A percentile compares a stretch with the other conserved stretches of the same genome.
Evolutionary conservation across 2,113 vertebrate genomes (phyloP).

Genomic region (Corydoras maculifer): DNA sequence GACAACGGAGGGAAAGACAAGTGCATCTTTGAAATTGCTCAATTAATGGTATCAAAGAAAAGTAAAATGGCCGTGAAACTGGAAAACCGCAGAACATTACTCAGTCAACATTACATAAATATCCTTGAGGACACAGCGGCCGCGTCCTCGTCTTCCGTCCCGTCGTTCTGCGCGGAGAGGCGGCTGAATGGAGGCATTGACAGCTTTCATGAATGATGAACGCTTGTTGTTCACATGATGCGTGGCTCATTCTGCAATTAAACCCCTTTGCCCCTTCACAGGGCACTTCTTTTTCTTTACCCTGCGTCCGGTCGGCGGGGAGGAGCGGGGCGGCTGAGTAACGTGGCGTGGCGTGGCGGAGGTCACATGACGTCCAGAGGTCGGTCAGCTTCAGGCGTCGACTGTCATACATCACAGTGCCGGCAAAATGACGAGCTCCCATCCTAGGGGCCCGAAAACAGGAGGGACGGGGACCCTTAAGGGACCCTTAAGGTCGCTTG

Average conservation of each 20-base stretch:
- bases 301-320: no score
- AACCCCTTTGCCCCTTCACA: constrained; percentile 18
- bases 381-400: constrained; percentile 15
- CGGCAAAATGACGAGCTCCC: no score
- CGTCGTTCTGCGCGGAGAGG: constrained; percentile 23
- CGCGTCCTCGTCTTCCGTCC: constrained; percentile 22
- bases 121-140: constrained; percentile 46
- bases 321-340: constrained; percentile 1
- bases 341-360: constrained; percentile 25
- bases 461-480: no score
- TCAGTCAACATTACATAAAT: constrained; percentile 54
- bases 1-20: constrained; percentile 28
- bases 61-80: constrained; percentile 37
- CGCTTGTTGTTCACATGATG: constrained; percentile 32
- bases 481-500: no score
- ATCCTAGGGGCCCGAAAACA: no score
- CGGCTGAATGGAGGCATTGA: constrained; percentile 49
- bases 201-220: constrained; percentile 37
- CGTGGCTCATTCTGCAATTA: constrained; percentile 48
- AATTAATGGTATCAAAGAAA: constrained; percentile 38
- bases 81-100: constrained; percentile 45
- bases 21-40: constrained; percentile 37
- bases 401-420: constrained; percentile 22
- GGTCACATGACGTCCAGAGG: constrained; percentile 19
- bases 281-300: neutral